Evolutionary conservation across 2,797 vertebrate genomes (phyloP).

Genomic region (Dallia pectoralis): DNA sequence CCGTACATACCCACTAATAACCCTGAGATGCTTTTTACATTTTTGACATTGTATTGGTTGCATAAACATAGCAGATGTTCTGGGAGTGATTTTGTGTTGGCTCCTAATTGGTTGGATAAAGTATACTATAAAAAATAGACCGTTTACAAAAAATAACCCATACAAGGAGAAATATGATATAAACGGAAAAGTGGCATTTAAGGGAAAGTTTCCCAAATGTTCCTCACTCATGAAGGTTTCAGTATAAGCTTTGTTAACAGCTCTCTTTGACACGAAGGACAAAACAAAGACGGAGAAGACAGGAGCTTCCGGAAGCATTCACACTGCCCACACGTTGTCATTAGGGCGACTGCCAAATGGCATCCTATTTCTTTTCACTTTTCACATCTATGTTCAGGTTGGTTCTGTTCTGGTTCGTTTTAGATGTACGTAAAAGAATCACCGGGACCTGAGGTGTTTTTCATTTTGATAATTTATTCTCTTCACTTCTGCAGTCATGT

Average conservation of each 20-base stretch:
- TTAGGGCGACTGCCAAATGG: neutral
- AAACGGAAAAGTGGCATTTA: too few relatives aligned
- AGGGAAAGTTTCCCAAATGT: too few relatives aligned
- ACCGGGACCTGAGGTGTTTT: conserved; percentile 15
- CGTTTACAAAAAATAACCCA: too few relatives aligned
- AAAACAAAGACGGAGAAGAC: neutral
- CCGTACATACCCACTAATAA: conserved; percentile 1
- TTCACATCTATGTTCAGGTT: neutral
- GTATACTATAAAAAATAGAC: too few relatives aligned
- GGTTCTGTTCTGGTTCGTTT: neutral
- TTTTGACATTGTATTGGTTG: too few relatives aligned
- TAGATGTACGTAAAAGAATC: conserved; percentile 14
- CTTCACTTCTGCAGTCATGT: conserved; percentile 16
- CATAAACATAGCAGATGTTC: too few relatives aligned
- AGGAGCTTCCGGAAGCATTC: neutral
- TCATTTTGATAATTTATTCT: neutral
- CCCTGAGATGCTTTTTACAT: conserved; percentile 8
- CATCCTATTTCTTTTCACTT: neutral
- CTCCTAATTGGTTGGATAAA: too few relatives aligned
- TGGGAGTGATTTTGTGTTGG: too few relatives aligned
- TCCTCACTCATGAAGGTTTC: conserved; percentile 3
- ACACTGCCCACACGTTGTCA: neutral
- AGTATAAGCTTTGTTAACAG: neutral
- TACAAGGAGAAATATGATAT: too few relatives aligned
- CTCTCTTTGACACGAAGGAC: neutral